Percentiles rank a stretch among this genome's conserved stretches.
These are phyloP conservation scores for Orius insidiosus DNA, from an alignment of 1,140 invertebrate genomes.

Conservation along the genomic window DNA sequence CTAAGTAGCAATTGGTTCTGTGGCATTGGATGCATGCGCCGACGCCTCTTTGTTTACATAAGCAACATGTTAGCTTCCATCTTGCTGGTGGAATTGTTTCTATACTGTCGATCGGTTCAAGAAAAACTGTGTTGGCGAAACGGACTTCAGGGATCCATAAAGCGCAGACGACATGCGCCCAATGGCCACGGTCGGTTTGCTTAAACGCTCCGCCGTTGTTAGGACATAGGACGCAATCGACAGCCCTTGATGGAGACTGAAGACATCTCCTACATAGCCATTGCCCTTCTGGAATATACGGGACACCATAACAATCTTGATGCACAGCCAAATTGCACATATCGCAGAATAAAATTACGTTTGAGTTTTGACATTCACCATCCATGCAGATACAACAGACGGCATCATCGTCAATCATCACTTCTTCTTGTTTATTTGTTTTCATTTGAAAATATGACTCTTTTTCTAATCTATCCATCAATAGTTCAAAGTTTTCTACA, in stretches of 20 bases:
- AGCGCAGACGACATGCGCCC: conserved; percentile 98
- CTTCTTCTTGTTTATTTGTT: conserved; percentile 26
- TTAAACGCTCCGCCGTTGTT: conserved; percentile 98
- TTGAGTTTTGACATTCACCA: conserved; percentile 93
- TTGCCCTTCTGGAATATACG: conserved; percentile 97
- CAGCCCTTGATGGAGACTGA: conserved; percentile 85
- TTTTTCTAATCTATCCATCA: conserved; percentile 95
- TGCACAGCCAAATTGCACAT: conserved; percentile 99
- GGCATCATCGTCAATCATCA: conserved; percentile 88
- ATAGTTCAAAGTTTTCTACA: conserved; percentile 73
- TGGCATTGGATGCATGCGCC: conserved; percentile 98
- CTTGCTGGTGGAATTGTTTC: conserved; percentile 87
- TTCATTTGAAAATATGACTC: conserved; percentile 87
- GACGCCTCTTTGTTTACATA: conserved; percentile 83
- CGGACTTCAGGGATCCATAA: conserved; percentile 97
- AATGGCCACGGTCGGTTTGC: conserved; percentile 87
- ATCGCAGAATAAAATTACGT: conserved; percentile 94
- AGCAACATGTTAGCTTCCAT: conserved; percentile 89
- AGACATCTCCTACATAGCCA: conserved; percentile 86
- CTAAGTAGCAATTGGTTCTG: conserved; percentile 87
- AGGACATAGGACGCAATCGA: conserved; percentile 93
- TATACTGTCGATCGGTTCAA: conserved; percentile 94
- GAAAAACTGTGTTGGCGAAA: conserved; percentile 92
- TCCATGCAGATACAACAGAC: conserved; percentile 92
- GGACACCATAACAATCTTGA: conserved; percentile 98